phyloP scores from a whole-genome alignment of 2,113 vertebrate genomes.

The Dissostichus mawsoni region DNA sequence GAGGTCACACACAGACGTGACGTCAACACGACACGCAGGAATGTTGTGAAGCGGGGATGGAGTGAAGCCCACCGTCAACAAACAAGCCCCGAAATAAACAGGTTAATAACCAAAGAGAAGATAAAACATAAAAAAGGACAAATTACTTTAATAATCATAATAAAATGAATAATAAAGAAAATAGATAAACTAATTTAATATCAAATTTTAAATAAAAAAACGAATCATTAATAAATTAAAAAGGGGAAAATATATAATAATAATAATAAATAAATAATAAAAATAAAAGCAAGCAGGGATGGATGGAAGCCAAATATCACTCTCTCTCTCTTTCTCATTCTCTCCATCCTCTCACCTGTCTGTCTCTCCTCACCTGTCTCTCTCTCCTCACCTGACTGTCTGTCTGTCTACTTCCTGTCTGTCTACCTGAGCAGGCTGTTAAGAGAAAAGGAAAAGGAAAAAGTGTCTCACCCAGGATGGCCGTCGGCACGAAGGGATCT shows the following conservation, averaged over 20 bases:
- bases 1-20: constrained; percentile 81
- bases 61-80: constrained; percentile 80
- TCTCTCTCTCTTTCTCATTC: constrained; percentile 57
- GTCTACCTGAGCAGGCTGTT: constrained; percentile 29
- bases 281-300: constrained; percentile 83
- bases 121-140: not conserved
- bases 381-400: constrained; percentile 30
- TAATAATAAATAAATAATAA: not conserved
- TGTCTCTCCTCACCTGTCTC: constrained; percentile 38
- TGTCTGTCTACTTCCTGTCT: constrained; percentile 42
- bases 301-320: constrained; percentile 80
- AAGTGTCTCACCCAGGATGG: constrained; percentile 97
- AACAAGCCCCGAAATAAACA: not conserved
- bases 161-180: not conserved
- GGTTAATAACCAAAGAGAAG: constrained; percentile 4
- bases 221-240: too few relatives aligned
- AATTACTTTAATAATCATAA: not conserved
- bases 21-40: constrained; percentile 83
- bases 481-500: constrained; percentile 99
- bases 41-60: constrained; percentile 84
- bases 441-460: constrained; percentile 63
- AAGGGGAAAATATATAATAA: not conserved
- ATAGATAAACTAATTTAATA: not conserved
- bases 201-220: not conserved
- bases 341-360: constrained; percentile 53